Evolutionary conservation across 2,888 invertebrate species (phyloP).

Genomic region (Drosophila macrospina): DNA sequence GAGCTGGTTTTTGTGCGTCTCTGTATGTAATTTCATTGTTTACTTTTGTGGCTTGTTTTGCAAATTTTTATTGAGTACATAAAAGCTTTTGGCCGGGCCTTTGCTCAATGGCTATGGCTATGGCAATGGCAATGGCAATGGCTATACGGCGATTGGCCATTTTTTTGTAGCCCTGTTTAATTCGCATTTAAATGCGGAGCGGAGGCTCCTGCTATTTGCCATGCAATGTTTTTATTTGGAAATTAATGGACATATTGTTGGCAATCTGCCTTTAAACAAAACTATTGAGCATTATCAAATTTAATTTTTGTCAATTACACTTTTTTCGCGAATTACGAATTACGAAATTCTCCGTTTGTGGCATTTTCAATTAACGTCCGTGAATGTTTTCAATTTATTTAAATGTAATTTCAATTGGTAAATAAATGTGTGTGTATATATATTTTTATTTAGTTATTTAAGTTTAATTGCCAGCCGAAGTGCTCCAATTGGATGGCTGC

Average conservation of each 20-base stretch:
- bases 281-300: constrained; percentile 49
- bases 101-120: constrained; percentile 37
- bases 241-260: constrained; percentile 73
- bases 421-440: constrained; percentile 17
- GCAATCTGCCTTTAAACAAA: constrained; percentile 56
- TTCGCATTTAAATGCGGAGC: constrained; percentile 44
- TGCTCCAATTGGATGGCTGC: constrained; percentile 22
- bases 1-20: constrained; percentile 44
- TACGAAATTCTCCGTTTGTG: constrained; percentile 41
- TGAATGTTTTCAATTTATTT: constrained; percentile 58
- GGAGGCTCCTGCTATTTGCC: constrained; percentile 8
- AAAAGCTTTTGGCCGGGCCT: constrained; percentile 61
- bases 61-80: constrained; percentile 68
- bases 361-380: constrained; percentile 53
- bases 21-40: constrained; percentile 56
- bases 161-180: constrained; percentile 27
- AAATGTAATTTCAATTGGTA: constrained; percentile 43
- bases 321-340: constrained; percentile 26
- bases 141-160: constrained; percentile 24
- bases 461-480: constrained; percentile 13
- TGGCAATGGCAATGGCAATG: too few relatives aligned
- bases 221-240: constrained; percentile 60
- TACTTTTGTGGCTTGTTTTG: constrained; percentile 69
- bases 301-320: constrained; percentile 55
- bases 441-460: constrained; percentile 38